Evolutionary conservation across 2,113 vertebrate genomes (phyloP), one percentile per base, ranked within the genome.

Genomic region (Prietella phreatophila): DNA sequence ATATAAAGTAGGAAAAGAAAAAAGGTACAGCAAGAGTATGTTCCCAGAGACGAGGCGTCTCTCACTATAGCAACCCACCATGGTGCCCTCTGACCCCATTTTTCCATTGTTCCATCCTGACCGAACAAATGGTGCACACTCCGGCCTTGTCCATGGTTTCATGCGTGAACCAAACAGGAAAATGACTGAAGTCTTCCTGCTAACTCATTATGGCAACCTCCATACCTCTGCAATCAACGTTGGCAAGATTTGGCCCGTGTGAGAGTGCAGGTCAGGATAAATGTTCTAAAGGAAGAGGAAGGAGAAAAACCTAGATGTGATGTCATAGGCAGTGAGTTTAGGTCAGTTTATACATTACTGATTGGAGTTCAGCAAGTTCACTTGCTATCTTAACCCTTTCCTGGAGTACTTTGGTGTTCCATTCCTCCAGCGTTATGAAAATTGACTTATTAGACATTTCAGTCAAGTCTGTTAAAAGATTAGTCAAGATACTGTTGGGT

Each of bases 111-210:
- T 88, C 75, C 90, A 91, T 92, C 89, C 89, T 90, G 86, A 89
- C 75, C 50, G 84, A 81, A 79, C 84, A 80, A 92, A 79, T 90
- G 30, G 86, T 86, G 86, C 83, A 76, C 82, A 75, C 84, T 69
- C 90, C 89, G 91, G 92, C 92, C 91, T 92, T 92, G 92, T 91
- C 83, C 88, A 71, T 61, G 79, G 83, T 76, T 91, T 82, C 47
- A 14, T 58, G 75, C 33, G 25, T 80, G 27, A 63, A 78, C 86
- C 84, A 88, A 90, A 90, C 53, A 88, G 89, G 92, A 92, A 87
- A 85, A 86, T 71, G 86, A 79, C 60, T 86, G 42, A 85, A 86
- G 42, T 65, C 84, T 81, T 33, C n/a, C 76, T 65, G 53, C 80
- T 11, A 86, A 84, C 65, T 81, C 69, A 58, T 78, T 83, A 76